Evolutionary conservation across 2,113 vertebrate species (phyloP), one percentile per base, ranked within the genome.

Genomic region (Sander lucioperca): DNA sequence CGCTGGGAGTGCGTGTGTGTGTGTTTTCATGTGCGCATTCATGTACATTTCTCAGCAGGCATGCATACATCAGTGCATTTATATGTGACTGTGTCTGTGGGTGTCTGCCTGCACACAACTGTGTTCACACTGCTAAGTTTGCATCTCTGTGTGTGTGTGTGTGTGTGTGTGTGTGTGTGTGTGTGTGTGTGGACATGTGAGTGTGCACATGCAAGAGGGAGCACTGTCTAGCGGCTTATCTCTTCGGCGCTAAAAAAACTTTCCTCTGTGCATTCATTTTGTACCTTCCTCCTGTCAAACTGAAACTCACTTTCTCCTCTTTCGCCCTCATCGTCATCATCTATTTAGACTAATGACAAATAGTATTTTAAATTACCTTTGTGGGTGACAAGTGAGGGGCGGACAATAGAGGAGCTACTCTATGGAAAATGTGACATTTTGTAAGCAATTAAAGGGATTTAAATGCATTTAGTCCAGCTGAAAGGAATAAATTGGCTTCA

Each of bases 41-140:
- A 33, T 51, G 27, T 51, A 66, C 54, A 45, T 74, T 73, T 78
- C 51, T 39, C 51, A 57, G 36, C 61, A 56, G 47, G 76, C n/a
- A n/a, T 61, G 56, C 65, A 64, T 66, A 51, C 62, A 25, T 47
- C 61, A 71, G 75, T 65, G 33, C 25, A n/a, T 61, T 61, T 56
- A 47, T 33, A 47, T 33, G 61, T 27, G 74, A 70, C 50, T 58
- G 5, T 74, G 77, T 77, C 27, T 69, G 61, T 76, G 74, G 50
- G 67, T 75, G 79, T 76, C 16, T 76, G 48, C 45, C 45, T 50
- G n/a, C 70, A n/a, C 47, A 69, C 70, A 85, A 18, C 19, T 51
- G 45, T 54, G 51, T 64, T 3, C 58, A 33, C 69, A 50, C n/a
- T 50, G 53, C 68, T 68, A 59, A 78, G 71, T 39, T 63, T n/a